phyloP scores from a whole-genome alignment of 1,140 invertebrate species.

The Chelonus insularis region DNA sequence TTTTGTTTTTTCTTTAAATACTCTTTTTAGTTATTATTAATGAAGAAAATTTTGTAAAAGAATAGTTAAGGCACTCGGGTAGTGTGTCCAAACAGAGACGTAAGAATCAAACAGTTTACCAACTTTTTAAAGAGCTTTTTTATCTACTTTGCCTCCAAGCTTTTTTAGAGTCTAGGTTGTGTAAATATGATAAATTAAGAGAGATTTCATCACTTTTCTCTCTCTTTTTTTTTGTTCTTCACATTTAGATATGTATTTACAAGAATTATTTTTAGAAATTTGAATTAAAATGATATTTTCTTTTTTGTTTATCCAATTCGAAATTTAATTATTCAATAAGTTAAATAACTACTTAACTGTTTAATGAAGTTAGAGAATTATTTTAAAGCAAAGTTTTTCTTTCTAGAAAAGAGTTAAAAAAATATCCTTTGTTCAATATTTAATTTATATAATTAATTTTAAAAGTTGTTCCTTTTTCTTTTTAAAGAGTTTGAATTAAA shows the following conservation, averaged over 20 bases:
- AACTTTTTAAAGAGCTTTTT: conserved; percentile 21
- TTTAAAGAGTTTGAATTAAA: too few relatives aligned
- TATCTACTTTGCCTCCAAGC: conserved; percentile 28
- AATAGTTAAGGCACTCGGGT: conserved; percentile 52
- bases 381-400: too few relatives aligned
- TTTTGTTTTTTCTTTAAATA: neutral
- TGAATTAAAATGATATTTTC: too few relatives aligned
- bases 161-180: neutral
- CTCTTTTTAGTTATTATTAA: conserved; percentile 3
- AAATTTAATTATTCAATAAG: too few relatives aligned
- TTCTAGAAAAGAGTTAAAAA: too few relatives aligned
- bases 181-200: too few relatives aligned
- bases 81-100: conserved; percentile 14
- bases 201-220: neutral
- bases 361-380: too few relatives aligned
- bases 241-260: conserved; percentile 2
- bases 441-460: too few relatives aligned
- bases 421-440: too few relatives aligned
- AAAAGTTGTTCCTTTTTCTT: too few relatives aligned
- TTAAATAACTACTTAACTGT: too few relatives aligned
- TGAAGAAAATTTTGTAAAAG: conserved; percentile 20
- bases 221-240: neutral
- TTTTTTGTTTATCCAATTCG: too few relatives aligned
- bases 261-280: neutral
- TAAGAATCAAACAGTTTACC: conserved; percentile 21